Evolutionary conservation across 2,888 invertebrate genomes (phyloP).

Genomic region (Galeopsomyia nigrocyanea): DNA sequence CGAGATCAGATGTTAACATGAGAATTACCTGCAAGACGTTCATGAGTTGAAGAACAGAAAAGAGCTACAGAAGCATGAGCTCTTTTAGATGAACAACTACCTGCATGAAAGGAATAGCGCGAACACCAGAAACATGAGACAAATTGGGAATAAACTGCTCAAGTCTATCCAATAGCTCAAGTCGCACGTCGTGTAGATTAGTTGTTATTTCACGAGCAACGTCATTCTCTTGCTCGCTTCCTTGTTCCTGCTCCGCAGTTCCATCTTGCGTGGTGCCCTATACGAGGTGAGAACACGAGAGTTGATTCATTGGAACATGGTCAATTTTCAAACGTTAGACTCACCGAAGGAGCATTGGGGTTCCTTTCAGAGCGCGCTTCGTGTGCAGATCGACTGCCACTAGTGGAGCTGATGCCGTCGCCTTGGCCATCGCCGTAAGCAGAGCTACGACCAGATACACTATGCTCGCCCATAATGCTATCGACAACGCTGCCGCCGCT

Average conservation of each 20-base stretch:
- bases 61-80: constrained; percentile 14
- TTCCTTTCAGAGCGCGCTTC: constrained; percentile 73
- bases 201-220: constrained; percentile 67
- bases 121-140: constrained; percentile 83
- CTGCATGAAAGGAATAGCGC: constrained; percentile 93
- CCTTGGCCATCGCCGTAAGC: constrained; percentile 85
- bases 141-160: constrained; percentile 84
- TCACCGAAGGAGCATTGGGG: constrained; percentile 70
- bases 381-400: constrained; percentile 65
- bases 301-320: not conserved
- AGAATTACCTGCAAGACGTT: constrained; percentile 76
- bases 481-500: constrained; percentile 94
- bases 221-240: constrained; percentile 66
- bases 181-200: constrained; percentile 77
- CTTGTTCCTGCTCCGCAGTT: constrained; percentile 58
- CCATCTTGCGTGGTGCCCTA: constrained; percentile 57
- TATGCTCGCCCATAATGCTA: constrained; percentile 88
- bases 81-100: constrained; percentile 66
- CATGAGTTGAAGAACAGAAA: constrained; percentile 20
- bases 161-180: constrained; percentile 81
- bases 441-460: constrained; percentile 92
- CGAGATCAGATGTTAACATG: constrained; percentile 90
- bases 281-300: not conserved
- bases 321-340: constrained; percentile 17
- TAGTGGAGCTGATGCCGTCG: constrained; percentile 69